Evolutionary conservation across 2,113 vertebrate species (phyloP).

Genomic region (Glaucomys volans): DNA sequence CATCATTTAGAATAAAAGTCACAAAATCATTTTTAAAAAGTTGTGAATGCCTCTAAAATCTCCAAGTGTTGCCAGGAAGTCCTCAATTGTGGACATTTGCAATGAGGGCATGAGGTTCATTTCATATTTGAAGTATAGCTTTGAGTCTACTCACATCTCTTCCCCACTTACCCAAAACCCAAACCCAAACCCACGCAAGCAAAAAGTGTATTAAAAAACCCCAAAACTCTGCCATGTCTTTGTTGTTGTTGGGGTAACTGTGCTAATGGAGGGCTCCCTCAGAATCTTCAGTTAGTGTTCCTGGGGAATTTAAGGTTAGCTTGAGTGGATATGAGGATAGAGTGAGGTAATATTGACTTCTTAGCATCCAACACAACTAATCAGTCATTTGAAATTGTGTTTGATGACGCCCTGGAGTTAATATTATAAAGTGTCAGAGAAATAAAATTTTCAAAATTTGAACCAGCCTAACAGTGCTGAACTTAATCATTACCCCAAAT

Average conservation of each 20-base stretch:
- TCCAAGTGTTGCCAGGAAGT: slow-evolving; percentile 64
- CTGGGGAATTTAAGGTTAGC: background rate
- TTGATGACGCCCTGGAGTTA: background rate
- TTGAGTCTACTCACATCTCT: slow-evolving; percentile 58
- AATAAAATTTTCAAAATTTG: background rate
- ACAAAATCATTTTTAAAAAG: slow-evolving; percentile 81
- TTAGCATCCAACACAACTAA: background rate
- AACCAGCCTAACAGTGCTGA: background rate
- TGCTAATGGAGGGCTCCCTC: background rate
- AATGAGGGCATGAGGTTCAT: slow-evolving; percentile 66
- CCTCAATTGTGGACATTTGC: slow-evolving; percentile 67
- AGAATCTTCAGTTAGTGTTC: background rate
- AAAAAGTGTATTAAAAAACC: slow-evolving; percentile 34
- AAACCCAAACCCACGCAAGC: background rate
- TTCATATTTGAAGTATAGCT: slow-evolving; percentile 75
- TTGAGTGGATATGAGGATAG: background rate
- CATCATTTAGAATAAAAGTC: slow-evolving; percentile 76
- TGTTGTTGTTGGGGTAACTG: background rate
- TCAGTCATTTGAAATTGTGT: background rate
- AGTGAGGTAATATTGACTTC: background rate
- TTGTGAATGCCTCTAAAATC: slow-evolving; percentile 78
- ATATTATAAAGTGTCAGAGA: background rate
- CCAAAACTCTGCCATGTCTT: background rate
- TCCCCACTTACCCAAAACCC: background rate
- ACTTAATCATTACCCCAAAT: background rate